Base-by-base conservation (phyloP, 2,797 vertebrate genomes). In the Xenops minutus region DNA sequence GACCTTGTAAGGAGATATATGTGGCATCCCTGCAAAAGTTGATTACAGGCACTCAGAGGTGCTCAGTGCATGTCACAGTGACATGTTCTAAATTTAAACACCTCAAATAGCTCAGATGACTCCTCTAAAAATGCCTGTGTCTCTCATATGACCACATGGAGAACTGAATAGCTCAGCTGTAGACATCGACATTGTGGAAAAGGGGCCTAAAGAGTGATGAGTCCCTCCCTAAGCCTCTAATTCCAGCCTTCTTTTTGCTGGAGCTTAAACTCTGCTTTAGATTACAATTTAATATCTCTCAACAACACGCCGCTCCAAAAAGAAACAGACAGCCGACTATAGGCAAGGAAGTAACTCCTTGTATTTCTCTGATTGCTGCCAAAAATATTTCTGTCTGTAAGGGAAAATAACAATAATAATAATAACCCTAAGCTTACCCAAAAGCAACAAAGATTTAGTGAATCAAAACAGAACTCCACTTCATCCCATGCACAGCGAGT, bases 241-340 rank as follows among this genome's bases (percentile, higher is more conserved):
- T 76, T 85, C 67, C 48, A 71, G 9, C 22, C 14, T 52, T 17
- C 12, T 22, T 74, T 71, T 79, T 64, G 3, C 32, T 80, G 41
- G 32, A 52, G 39, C 22, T 81, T 90, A 58, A 49, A 44, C 27
- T 73, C 39, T 41, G 15, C 39, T 67, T 89, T 49, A 85, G 74
- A 72, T 91, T 92, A 79, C 80, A 85, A 76, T 76, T 92, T 89
- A 51, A 51, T 92, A 85, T 85, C 37, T 32, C 19, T 23, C 30
- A 68, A 63, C 43, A 89, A 69, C 49, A 44, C 12, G 12, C 49
- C 61, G 55, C 44, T 79, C 36, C 61, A 68, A 75, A 85, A 95
- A 92, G 52, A 87, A 92, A 64, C 58, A 90, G 52, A 71, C 5
- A 0, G 55, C 63, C 88, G 63, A 49, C 41, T 79, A 39, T 15